These are phyloP conservation scores for Centruroides vittatus DNA, from an alignment of 1,140 invertebrate species.

Conservation along the genomic window DNA sequence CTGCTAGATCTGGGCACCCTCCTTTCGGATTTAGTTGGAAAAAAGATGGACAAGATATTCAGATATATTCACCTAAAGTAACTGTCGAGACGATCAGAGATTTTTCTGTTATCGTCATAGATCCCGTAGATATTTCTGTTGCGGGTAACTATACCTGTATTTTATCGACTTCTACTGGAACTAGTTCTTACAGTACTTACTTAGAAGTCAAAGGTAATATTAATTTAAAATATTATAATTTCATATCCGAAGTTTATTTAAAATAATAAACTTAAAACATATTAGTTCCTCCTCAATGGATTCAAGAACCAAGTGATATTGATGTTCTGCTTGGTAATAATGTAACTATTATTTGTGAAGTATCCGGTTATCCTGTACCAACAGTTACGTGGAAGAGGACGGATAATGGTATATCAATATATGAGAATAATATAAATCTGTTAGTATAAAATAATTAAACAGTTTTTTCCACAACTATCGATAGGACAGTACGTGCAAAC, in stretches of 20 bases:
- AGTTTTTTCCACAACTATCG: no score
- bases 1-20: conserved; percentile 2
- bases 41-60: conserved; percentile 5
- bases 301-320: not conserved
- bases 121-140: conserved; percentile 1
- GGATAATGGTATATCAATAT: no score
- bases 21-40: conserved; percentile 13
- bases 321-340: conserved; percentile 1
- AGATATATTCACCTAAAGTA: not conserved
- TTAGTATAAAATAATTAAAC: no score
- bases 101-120: conserved; percentile 11
- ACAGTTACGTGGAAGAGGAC: not conserved
- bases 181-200: conserved; percentile 41
- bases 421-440: not conserved
- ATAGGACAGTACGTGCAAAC: not conserved
- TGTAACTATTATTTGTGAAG: conserved; percentile 1
- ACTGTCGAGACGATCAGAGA: not conserved
- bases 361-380: conserved; percentile 1
- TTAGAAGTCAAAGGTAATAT: conserved; percentile 53
- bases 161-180: conserved; percentile 47
- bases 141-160: conserved; percentile 28
- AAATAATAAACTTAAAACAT: not conserved
- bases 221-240: not conserved
- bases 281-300: conserved; percentile 4
- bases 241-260: not conserved